Conservation (phyloP, 2,113 vertebrate species). For the Sciurus niger region DNA sequence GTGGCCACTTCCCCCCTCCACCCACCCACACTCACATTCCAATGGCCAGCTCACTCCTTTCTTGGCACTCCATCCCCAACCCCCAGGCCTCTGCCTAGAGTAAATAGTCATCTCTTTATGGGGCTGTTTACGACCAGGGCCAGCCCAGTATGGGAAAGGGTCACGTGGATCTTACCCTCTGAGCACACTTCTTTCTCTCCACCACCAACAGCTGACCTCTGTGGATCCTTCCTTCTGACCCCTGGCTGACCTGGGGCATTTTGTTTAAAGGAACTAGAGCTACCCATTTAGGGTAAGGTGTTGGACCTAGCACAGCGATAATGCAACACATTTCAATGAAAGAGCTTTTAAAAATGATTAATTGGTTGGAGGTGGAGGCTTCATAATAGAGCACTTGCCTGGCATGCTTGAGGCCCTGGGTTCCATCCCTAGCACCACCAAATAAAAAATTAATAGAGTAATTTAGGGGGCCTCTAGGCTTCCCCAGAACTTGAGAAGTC, state of each 20-base stretch:
- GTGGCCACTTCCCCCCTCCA: constrained; percentile 51
- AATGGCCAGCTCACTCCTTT: constrained; percentile 70
- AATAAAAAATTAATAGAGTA: neutral
- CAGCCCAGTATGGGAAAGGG: constrained; percentile 37
- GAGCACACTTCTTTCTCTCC: neutral
- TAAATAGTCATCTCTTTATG: constrained; percentile 69
- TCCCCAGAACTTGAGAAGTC: neutral
- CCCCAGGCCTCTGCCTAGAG: constrained; percentile 63
- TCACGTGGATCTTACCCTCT: constrained; percentile 1
- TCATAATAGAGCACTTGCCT: neutral
- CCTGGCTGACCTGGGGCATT: constrained; percentile 1
- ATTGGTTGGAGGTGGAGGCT: neutral
- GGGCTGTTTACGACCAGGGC: constrained; percentile 24
- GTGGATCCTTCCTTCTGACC: constrained; percentile 55
- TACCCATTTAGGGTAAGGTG: too few species aligned
- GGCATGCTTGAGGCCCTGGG: neutral
- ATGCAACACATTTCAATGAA: constrained; percentile 12
- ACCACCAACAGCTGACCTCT: constrained; percentile 33
- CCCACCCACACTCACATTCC: constrained; percentile 78
- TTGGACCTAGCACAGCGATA: neutral
- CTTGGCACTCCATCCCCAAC: constrained; percentile 48
- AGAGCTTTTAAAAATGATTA: neutral
- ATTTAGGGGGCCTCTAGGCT: neutral
- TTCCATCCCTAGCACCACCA: neutral
- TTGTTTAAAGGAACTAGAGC: constrained; percentile 19